These are phyloP conservation scores for Chorisops tibialis DNA, from an alignment of 2,888 invertebrate genomes.

Conservation along the genomic window DNA sequence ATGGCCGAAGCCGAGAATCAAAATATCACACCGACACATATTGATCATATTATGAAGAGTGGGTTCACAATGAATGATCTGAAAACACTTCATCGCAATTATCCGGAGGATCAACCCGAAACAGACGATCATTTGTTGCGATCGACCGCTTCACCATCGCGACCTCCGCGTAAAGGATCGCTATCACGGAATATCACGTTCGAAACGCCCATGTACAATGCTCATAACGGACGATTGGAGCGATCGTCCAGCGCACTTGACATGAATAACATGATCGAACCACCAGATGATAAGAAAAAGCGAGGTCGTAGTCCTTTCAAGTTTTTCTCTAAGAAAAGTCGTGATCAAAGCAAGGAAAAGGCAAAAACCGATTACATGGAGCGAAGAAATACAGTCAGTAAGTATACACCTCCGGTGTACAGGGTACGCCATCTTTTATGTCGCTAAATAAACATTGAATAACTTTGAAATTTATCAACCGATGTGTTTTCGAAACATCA, in stretches of 20 bases:
- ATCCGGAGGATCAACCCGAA: slow-evolving; percentile 76
- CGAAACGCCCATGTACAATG: slow-evolving; percentile 43
- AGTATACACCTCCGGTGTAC: slow-evolving; percentile 4
- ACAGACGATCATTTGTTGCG: slow-evolving; percentile 63
- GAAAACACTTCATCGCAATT: slow-evolving; percentile 83
- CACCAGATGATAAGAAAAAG: slow-evolving; percentile 65
- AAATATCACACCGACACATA: slow-evolving; percentile 67
- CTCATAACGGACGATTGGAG: slow-evolving; percentile 56
- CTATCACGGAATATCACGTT: slow-evolving; percentile 58
- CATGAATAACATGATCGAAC: slow-evolving; percentile 64
- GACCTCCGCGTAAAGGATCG: slow-evolving; percentile 75
- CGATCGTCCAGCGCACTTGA: slow-evolving; percentile 75
- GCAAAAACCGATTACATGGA: slow-evolving; percentile 64
- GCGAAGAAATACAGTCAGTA: slow-evolving; percentile 46
- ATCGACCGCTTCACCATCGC: slow-evolving; percentile 57
- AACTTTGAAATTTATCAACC: too few species aligned
- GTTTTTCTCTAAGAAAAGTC: slow-evolving; percentile 78
- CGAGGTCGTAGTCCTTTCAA: slow-evolving; percentile 90
- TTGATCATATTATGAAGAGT: slow-evolving; percentile 88
- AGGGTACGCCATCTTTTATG: background rate
- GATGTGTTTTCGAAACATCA: too few species aligned
- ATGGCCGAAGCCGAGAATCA: slow-evolving; percentile 66
- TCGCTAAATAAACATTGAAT: too few species aligned
- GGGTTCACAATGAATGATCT: slow-evolving; percentile 90
- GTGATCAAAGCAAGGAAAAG: slow-evolving; percentile 67